Evolutionary conservation across 37 sponge, comb jelly and placozoan genomes (phyloP), one percentile per base, ranked within the genome.

Genomic region (Dysidea cf. avara): DNA sequence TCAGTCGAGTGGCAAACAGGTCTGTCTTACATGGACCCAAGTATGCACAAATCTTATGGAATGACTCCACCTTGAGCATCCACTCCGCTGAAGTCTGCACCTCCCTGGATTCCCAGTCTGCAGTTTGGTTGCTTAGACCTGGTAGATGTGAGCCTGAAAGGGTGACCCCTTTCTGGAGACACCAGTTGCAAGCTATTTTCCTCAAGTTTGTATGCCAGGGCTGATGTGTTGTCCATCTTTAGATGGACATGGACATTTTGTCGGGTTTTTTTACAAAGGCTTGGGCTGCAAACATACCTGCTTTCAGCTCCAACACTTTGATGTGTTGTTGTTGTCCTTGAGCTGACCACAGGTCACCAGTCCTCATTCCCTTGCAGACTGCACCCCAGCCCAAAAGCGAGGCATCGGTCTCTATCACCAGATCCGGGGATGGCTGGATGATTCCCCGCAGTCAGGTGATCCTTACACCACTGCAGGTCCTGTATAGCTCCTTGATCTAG

Each of bases 1-100:
- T 83, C 38, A 76, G 63, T 6, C 84, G 62, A 7, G 77, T 56
- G 12, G 84, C 84, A 69, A 75, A 83, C 33, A 83, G 66, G 37
- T n/a, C n/a, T n/a, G n/a, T n/a, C n/a, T n/a, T n/a, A n/a, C n/a
- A n/a, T n/a, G n/a, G n/a, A n/a, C n/a, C n/a, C n/a, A n/a, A n/a
- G n/a, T n/a, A n/a, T n/a, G n/a, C n/a, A n/a, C n/a, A n/a, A n/a
- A n/a, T n/a, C n/a, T n/a, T n/a, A n/a, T n/a, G n/a, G n/a, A n/a
- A n/a, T n/a, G n/a, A n/a, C n/a, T n/a, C n/a, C n/a, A n/a, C n/a
- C n/a, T n/a, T n/a, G n/a, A n/a, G n/a, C n/a, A n/a, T n/a, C n/a
- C n/a, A n/a, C n/a, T n/a, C n/a, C n/a, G n/a, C n/a, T n/a, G n/a
- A n/a, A n/a, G n/a, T n/a, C n/a, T n/a, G n/a, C n/a, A n/a, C n/a